Percentiles rank a stretch among this genome's conserved stretches.
Evolutionary conservation across 2,113 vertebrate genomes (phyloP).

Genomic region (Dicentrarchus labrax): DNA sequence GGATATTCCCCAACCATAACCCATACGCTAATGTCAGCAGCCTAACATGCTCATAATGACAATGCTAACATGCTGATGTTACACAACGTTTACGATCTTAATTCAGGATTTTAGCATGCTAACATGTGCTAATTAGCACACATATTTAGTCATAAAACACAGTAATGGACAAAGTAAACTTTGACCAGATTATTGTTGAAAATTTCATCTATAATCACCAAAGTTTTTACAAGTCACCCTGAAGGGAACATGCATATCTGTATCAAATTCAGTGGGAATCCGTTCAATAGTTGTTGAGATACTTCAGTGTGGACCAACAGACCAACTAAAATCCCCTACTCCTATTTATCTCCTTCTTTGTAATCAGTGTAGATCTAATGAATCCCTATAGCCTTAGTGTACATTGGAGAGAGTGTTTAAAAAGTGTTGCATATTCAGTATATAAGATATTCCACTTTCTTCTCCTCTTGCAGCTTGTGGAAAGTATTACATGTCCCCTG

Average conservation of each 20-base stretch:
- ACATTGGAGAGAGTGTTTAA: no score
- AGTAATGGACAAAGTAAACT: not conserved
- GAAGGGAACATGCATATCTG: not conserved
- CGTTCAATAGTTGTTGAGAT: no score
- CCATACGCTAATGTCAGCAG: not conserved
- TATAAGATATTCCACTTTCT: not conserved
- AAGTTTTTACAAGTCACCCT: not conserved
- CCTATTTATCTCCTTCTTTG: not conserved
- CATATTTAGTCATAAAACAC: not conserved
- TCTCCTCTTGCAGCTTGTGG: not conserved
- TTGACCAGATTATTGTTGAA: no score
- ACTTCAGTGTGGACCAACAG: not conserved
- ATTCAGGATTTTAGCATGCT: not conserved
- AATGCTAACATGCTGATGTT: not conserved
- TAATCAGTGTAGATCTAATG: not conserved
- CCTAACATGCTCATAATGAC: not conserved
- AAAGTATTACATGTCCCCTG: not conserved
- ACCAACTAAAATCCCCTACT: not conserved
- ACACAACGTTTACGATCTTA: not conserved
- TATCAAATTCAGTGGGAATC: no score
- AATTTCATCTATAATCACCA: no score
- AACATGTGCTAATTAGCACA: not conserved
- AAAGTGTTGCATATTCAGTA: not conserved
- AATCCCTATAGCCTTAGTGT: not conserved
- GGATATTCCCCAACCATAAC: no score